These are phyloP conservation scores for Epistrophe grossulariae DNA, from an alignment of 2,888 invertebrate species.

Conservation along the genomic window DNA sequence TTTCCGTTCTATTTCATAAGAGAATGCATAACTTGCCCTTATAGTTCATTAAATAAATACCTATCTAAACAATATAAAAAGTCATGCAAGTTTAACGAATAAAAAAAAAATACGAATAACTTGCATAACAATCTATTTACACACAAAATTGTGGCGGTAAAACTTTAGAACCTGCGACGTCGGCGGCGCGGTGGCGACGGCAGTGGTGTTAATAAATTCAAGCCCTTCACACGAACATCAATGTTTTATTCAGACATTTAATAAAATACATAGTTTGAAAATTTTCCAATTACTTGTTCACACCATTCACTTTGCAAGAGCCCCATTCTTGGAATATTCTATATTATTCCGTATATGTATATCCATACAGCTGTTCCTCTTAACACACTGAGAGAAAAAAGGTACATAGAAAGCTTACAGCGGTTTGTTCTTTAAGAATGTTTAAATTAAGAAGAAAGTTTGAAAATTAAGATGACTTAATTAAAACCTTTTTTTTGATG, in stretches of 20 bases:
- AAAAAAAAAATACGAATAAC: not conserved
- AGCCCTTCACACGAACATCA: conserved; percentile 35
- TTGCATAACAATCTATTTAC: not conserved
- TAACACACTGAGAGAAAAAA: not conserved
- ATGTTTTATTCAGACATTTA: conserved; percentile 20
- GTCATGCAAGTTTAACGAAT: too few relatives aligned
- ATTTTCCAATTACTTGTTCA: conserved; percentile 41
- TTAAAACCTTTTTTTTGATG: too few relatives aligned
- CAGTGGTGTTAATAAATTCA: conserved; percentile 1
- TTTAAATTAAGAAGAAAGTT: too few relatives aligned
- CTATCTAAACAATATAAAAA: too few relatives aligned
- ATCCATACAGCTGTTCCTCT: not conserved
- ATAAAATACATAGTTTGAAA: conserved; percentile 24
- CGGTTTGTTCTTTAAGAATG: too few relatives aligned
- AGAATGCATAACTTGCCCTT: too few relatives aligned
- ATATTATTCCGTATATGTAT: not conserved
- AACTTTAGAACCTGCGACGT: not conserved
- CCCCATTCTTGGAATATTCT: conserved; percentile 4
- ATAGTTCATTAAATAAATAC: too few relatives aligned
- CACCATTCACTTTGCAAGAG: conserved; percentile 17
- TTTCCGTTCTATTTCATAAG: too few relatives aligned
- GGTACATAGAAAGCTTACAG: too few relatives aligned
- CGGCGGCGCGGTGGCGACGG: not conserved
- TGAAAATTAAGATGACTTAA: too few relatives aligned
- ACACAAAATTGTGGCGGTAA: not conserved